Evolutionary conservation across 2,113 vertebrate genomes (phyloP).

Genomic region (Sminthopsis crassicaudata): DNA sequence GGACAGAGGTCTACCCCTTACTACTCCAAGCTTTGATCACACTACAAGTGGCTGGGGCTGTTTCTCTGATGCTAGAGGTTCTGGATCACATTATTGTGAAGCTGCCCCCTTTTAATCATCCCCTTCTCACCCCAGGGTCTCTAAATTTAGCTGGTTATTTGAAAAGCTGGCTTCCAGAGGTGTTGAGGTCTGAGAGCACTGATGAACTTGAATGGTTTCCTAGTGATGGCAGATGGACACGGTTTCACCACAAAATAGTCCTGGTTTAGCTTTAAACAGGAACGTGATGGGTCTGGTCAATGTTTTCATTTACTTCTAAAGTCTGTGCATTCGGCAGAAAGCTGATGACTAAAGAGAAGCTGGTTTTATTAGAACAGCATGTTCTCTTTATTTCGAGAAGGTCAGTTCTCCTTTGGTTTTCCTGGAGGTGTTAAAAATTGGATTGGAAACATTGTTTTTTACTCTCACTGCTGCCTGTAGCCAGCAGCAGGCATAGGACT

Average conservation of each 20-base stretch:
- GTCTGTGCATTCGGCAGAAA: not conserved
- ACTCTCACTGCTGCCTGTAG: constrained; percentile 18
- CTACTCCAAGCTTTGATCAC: not conserved
- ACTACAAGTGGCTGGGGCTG: not conserved
- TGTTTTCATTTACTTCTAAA: constrained; percentile 19
- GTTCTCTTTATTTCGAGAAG: constrained; percentile 8
- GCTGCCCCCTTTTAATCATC: not conserved
- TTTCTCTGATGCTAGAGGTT: not conserved
- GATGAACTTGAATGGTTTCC: not conserved
- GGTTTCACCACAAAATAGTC: not conserved
- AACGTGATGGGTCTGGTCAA: not conserved
- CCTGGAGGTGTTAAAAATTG: constrained; percentile 19
- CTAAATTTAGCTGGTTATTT: not conserved
- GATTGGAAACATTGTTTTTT: constrained; percentile 3
- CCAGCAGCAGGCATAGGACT: constrained; percentile 27
- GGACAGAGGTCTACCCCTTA: constrained; percentile 26
- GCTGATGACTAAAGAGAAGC: not conserved
- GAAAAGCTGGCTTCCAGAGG: not conserved
- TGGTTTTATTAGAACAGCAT: not conserved
- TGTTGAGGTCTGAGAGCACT: not conserved
- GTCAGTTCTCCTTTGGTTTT: constrained; percentile 5
- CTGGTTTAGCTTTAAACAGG: not conserved
- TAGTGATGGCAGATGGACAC: not conserved
- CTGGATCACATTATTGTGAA: not conserved
- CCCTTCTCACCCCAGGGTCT: not conserved